Conservation (phyloP, 1,140 invertebrate species). For the Bombus sibiricus region DNA sequence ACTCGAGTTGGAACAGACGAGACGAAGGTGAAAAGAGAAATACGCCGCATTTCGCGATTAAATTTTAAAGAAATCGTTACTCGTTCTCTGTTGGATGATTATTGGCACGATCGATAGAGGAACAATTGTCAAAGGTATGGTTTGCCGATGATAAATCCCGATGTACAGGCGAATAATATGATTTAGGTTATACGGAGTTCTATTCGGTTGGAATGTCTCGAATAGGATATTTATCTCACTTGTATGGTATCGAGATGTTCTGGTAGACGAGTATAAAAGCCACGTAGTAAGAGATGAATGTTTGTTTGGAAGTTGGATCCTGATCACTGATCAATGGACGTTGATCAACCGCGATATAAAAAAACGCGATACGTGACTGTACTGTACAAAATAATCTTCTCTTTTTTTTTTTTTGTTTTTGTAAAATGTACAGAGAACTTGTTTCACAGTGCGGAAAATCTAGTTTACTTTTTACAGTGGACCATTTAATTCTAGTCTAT, state of each 20-base stretch:
- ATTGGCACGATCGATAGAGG: background rate
- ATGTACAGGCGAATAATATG: background rate
- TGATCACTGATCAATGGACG: no score
- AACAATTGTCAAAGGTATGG: background rate
- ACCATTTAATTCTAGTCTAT: background rate
- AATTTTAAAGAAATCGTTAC: conserved; percentile 17
- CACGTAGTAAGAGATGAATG: background rate
- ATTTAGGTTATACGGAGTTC: background rate
- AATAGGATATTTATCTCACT: background rate
- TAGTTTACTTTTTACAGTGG: background rate
- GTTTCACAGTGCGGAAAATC: background rate
- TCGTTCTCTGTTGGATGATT: no score
- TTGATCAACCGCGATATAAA: background rate
- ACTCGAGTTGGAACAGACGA: background rate
- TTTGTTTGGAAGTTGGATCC: background rate
- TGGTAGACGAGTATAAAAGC: background rate
- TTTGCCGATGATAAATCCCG: background rate
- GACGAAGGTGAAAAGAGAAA: background rate
- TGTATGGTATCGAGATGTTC: background rate
- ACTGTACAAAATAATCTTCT: background rate
- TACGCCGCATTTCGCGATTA: background rate
- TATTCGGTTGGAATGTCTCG: background rate
- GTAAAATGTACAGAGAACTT: background rate
- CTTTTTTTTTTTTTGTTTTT: background rate
- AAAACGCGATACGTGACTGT: background rate